phyloP scores from a whole-genome alignment of 2,113 vertebrate genomes.

The Mirza zaza region DNA sequence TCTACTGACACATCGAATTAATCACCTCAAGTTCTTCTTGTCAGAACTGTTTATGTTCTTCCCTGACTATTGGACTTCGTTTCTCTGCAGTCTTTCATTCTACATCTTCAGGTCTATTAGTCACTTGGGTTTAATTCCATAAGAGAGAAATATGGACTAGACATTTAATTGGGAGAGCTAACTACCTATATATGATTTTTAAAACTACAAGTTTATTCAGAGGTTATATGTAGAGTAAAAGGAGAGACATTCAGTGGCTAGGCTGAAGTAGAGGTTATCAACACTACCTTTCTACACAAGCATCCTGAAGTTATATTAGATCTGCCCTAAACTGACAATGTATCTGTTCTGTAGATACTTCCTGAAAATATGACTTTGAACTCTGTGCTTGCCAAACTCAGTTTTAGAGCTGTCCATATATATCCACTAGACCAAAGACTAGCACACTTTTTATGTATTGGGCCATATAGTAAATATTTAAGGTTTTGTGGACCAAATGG shows the following conservation, averaged over 20 bases:
- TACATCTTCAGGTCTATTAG: not conserved
- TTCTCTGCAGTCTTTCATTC: constrained; percentile 49
- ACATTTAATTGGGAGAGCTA: not conserved
- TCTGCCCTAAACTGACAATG: not conserved
- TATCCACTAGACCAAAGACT: not conserved
- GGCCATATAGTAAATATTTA: not conserved
- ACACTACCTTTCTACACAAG: not conserved
- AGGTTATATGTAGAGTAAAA: not conserved
- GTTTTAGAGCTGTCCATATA: not conserved
- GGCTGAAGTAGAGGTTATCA: not conserved
- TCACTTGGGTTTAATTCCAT: constrained; percentile 19
- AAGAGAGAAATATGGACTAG: constrained; percentile 8
- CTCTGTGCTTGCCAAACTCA: not conserved
- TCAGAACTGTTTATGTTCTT: constrained; percentile 56
- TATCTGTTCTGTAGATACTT: not conserved
- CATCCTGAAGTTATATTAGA: not conserved
- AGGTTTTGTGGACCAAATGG: not conserved
- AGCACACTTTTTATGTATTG: not conserved
- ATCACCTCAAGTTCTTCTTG: constrained; percentile 36
- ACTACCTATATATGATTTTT: not conserved
- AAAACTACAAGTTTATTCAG: not conserved
- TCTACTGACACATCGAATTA: constrained; percentile 56
- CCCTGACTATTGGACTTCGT: not conserved
- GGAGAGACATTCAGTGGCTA: not conserved
- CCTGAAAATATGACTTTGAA: not conserved